Evolutionary conservation across 2,888 invertebrate species (phyloP).

Genomic region (Synergus umbraculus): DNA sequence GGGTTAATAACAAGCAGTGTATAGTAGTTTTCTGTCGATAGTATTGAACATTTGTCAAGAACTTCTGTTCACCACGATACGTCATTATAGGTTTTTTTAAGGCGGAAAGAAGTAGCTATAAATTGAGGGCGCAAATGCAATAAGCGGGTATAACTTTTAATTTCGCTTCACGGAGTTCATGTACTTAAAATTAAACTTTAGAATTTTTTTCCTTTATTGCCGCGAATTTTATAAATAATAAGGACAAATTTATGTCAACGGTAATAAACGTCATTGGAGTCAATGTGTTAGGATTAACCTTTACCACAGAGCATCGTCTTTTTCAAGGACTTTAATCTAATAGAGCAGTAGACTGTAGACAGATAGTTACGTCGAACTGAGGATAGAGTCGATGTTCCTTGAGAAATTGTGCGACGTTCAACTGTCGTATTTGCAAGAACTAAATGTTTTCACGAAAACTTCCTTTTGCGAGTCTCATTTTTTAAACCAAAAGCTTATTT

Average conservation of each 20-base stretch:
- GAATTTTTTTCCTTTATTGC: too few species aligned
- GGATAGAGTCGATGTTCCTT: background rate
- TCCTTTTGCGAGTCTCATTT: background rate
- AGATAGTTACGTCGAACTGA: background rate
- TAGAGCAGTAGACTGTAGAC: background rate
- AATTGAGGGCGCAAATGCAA: background rate
- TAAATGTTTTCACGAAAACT: background rate
- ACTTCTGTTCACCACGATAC: background rate
- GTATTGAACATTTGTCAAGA: background rate
- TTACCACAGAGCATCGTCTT: background rate
- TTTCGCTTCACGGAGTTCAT: too few species aligned
- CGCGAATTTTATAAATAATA: too few species aligned
- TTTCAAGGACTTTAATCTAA: background rate
- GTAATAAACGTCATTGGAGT: background rate
- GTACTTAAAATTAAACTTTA: too few species aligned
- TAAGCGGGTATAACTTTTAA: too few species aligned
- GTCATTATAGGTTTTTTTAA: constrained; percentile 7
- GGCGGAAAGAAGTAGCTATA: background rate
- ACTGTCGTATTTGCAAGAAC: background rate
- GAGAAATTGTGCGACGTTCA: background rate
- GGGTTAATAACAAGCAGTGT: background rate
- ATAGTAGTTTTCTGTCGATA: background rate
- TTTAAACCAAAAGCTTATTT: background rate
- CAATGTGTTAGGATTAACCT: background rate
- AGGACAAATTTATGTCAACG: background rate